Base-by-base conservation (phyloP, 2,113 vertebrate genomes). In the Ascaphus truei region DNA sequence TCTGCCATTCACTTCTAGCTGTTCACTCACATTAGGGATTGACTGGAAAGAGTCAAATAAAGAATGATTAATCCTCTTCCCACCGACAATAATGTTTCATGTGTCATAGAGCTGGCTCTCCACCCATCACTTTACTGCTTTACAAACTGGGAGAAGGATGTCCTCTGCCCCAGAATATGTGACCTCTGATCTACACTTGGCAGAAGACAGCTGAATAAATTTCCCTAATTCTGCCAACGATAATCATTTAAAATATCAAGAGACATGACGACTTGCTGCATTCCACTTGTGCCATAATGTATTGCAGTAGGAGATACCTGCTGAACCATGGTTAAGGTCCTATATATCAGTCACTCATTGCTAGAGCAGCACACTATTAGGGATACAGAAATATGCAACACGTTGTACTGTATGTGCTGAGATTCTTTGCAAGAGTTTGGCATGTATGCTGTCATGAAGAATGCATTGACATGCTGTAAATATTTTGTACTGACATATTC, bases 31-130 rank as follows among this genome's bases (percentile, higher is more conserved):
- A 56, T 66, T 66, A 55, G 16, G 16, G 51, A 37, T 22, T 27
- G 63, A 66, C 50, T 31, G 25, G 52, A 66, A 53, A 66, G 16
- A 37, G 33, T 23, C 48, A 65, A 65, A 65, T 65, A 65, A 65
- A 39, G 34, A 9, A 56, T 41, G 63, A 60, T 71, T 71, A 61
- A 71, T 71, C 29, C 47, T 71, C 45, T 22, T 52, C 11, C 34
- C 23, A 51, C 67, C 61, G 67, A 71, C 45, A 61, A 61, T 41
- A 61, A 71, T 61, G 31, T 69, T 51, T 69, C 59, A 60, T 69
- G 60, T 69, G 41, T 60, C 34, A 66, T 13, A 41, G 63, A 9
- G 23, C 26, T 51, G 11, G 30, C n/a, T 51, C 16, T 33, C 43
- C 22, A 36, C 11, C 41, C 20, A 51, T 60, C 30, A 50, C 55